Evolutionary conservation across 2,113 vertebrate genomes (phyloP), one percentile per base, ranked within the genome.

Genomic region (Monopterus albus): DNA sequence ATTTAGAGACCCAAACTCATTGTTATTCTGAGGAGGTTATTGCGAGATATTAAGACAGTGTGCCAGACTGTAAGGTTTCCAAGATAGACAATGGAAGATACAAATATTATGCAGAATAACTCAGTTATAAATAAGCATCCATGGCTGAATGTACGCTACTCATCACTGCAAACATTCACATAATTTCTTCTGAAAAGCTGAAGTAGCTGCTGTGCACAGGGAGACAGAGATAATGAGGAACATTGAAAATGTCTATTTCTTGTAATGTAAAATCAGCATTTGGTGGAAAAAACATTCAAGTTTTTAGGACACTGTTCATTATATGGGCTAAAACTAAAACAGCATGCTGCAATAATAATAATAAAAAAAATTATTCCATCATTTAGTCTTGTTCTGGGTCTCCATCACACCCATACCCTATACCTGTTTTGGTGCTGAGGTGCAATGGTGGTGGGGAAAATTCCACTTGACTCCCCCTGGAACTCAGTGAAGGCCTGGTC

Each of bases 401-500:
- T 49, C 13, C 17, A 26, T 17, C 43, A 10, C 25, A 25, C 10
- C 40, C 9, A 42, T 7, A 29, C 5, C 3, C 69, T 13, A 23
- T 95, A 99, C 97, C 96, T 96, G 94, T 88, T 96, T 87, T 91
- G 91, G 26, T 91, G 93, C 79, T 95, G 96, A 29, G 95, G 87
- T 64, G 75, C 68, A 17, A 61, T 69, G 33, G 91, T 60, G 75
- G 92, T 91, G 49, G 94, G 92, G 36, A 93, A 92, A 59, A 90
- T 89, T 81, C 91, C 85, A 12, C 91, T 78, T 0, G 87, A 91
- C 4, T 96, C 96, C 21, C 92, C 94, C 72, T 96, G 94, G 86
- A 99, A 98, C 77, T 98, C 96, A 31, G 91, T 63, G 87, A 99
- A 99, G 3, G 95, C 91, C 21, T 95, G 95, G 60, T 98, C 96